A percentile compares a stretch with the other conserved stretches of the same genome.
Conservation (phyloP, 1,140 invertebrate species). For the Harpegnathos saltator region DNA sequence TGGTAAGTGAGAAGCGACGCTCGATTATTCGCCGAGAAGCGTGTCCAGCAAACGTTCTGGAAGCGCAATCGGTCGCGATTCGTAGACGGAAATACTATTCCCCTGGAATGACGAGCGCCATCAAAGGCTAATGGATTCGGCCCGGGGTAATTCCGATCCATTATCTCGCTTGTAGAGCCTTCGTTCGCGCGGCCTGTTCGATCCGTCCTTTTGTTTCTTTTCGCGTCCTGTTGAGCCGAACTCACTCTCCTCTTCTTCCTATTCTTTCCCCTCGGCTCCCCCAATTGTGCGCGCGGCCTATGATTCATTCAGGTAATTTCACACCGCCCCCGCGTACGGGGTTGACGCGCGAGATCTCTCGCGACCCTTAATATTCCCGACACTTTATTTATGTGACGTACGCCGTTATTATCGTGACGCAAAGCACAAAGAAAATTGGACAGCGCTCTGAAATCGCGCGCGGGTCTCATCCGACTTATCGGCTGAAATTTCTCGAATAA, state of each 20-base stretch:
- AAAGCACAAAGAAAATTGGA: neutral
- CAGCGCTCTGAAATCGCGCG: too few species aligned
- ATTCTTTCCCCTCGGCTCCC: constrained; percentile 44
- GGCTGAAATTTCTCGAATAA: too few species aligned
- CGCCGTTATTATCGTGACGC: neutral
- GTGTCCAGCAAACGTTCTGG: constrained; percentile 23
- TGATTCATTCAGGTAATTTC: constrained; percentile 51
- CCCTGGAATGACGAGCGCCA: constrained; percentile 49
- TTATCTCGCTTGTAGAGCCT: constrained; percentile 62
- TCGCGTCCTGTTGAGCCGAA: constrained; percentile 20
- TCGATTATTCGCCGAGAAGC: neutral
- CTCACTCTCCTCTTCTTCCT: constrained; percentile 29
- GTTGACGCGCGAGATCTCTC: neutral
- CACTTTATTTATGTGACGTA: neutral
- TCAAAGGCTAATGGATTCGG: constrained; percentile 67
- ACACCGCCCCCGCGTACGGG: neutral
- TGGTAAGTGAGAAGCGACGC: constrained; percentile 4
- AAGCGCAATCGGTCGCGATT: constrained; percentile 25
- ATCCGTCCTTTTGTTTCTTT: constrained; percentile 56
- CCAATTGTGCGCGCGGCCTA: constrained; percentile 36
- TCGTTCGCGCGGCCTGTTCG: constrained; percentile 29
- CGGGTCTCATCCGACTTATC: too few species aligned
- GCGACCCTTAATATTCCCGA: neutral
- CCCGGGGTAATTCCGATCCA: constrained; percentile 59
- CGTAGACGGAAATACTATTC: constrained; percentile 58